Percentiles rank a stretch among this genome's conserved stretches.
phyloP scores from a whole-genome alignment of 2,888 invertebrate species.

The Ceramica pisi region DNA sequence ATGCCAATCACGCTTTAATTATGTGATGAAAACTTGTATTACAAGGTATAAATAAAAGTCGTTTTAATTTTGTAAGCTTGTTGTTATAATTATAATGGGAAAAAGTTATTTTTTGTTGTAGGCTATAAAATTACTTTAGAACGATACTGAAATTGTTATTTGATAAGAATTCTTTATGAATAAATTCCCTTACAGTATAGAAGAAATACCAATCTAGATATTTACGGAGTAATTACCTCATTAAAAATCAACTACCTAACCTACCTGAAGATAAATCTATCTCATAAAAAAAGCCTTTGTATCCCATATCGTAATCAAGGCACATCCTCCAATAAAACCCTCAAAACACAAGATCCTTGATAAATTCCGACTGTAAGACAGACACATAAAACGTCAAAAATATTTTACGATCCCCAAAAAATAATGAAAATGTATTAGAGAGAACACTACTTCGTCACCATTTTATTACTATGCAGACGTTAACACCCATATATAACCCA shows the following conservation, averaged over 20 bases:
- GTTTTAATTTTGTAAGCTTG: background rate
- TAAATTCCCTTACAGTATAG: no score
- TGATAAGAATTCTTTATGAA: no score
- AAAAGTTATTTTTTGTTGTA: no score
- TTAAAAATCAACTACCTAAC: no score
- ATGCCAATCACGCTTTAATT: constrained; percentile 48
- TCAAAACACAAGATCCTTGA: background rate
- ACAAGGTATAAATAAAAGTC: no score
- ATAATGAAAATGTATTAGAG: constrained; percentile 53
- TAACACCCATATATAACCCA: constrained; percentile 61
- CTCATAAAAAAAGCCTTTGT: no score
- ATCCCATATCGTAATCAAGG: background rate
- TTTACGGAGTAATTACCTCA: no score
- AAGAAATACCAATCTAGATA: no score
- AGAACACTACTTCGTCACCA: constrained; percentile 38
- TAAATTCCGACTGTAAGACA: constrained; percentile 9
- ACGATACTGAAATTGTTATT: no score
- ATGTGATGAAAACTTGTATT: constrained; percentile 38
- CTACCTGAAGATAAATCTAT: no score
- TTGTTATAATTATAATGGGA: background rate
- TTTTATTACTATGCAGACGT: constrained; percentile 62
- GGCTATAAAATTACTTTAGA: no score
- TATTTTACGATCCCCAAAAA: constrained; percentile 37
- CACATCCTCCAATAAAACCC: background rate
- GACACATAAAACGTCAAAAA: constrained; percentile 27